A percentile compares a stretch with the other conserved stretches of the same genome.
phyloP scores from a whole-genome alignment of 1,140 invertebrate genomes.

The Pissodes strobi region DNA sequence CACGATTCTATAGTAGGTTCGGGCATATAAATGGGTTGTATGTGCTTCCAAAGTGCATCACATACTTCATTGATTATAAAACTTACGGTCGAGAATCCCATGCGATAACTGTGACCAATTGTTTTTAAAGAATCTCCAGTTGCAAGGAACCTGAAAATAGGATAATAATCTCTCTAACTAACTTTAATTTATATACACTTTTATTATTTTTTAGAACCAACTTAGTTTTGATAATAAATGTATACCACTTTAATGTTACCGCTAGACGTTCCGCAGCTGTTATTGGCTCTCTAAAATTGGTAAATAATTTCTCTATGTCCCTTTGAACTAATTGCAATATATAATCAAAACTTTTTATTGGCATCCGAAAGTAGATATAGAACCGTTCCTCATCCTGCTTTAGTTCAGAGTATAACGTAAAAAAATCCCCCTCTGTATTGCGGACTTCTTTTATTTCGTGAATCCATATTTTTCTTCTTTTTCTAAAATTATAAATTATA shows the following conservation, averaged over 20 bases:
- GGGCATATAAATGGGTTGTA: not conserved
- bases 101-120: conserved; percentile 17
- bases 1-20: not conserved
- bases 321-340: conserved; percentile 16
- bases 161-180: too few species aligned
- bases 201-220: too few species aligned
- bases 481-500: too few species aligned
- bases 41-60: not conserved
- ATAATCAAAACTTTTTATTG: conserved; percentile 10
- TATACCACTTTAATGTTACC: conserved; percentile 12
- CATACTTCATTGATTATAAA: conserved; percentile 3
- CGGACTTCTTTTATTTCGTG: too few species aligned
- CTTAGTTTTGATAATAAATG: not conserved
- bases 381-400: too few species aligned
- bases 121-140: conserved; percentile 27
- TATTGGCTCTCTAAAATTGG: conserved; percentile 15
- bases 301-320: conserved; percentile 12
- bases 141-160: conserved; percentile 26
- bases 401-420: too few species aligned
- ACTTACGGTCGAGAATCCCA: conserved; percentile 1
- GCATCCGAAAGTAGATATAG: too few species aligned
- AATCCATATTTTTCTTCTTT: too few species aligned
- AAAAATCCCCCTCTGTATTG: too few species aligned
- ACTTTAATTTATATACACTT: too few species aligned
- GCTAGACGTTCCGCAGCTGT: conserved; percentile 15